Percentiles rank a stretch among this genome's conserved stretches.
Evolutionary conservation across 30 jellyfish, hydroid and myxozoan species (phyloP).

Genomic region (Phacellophora camtschatica): DNA sequence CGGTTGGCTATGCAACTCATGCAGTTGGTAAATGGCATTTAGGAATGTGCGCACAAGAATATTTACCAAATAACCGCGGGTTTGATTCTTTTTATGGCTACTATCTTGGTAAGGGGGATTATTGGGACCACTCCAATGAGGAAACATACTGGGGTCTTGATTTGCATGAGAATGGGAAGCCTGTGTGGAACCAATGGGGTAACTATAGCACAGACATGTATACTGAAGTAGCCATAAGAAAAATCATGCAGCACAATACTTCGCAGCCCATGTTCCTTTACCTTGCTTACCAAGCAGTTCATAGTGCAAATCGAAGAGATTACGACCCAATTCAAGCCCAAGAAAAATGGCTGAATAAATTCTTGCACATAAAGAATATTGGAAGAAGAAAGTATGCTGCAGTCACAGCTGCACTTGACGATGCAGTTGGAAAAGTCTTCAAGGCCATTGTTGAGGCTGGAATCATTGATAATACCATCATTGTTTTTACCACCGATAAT

Average conservation of each 20-base stretch:
- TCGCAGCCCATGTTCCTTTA: constrained; percentile 85
- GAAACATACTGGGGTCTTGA: constrained; percentile 92
- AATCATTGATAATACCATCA: constrained; percentile 72
- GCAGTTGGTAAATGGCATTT: constrained; percentile 99
- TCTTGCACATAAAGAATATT: constrained; percentile 65
- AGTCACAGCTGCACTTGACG: constrained; percentile 84
- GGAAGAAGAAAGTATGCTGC: constrained; percentile 94
- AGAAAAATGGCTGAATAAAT: constrained; percentile 68
- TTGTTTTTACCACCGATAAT: constrained; percentile 90
- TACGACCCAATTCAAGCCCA: constrained; percentile 97
- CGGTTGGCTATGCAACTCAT: constrained; percentile 81
- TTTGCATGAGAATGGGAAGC: constrained; percentile 87
- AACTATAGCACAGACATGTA: constrained; percentile 90
- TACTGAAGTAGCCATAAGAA: constrained; percentile 66
- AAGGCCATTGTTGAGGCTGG: constrained; percentile 63
- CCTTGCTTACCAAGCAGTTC: constrained; percentile 96
- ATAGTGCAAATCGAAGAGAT: constrained; percentile 80
- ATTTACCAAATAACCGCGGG: constrained; percentile 87
- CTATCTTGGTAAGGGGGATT: constrained; percentile 92
- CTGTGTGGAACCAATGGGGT: constrained; percentile 92
- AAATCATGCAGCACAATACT: constrained; percentile 62
- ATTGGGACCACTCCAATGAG: constrained; percentile 87
- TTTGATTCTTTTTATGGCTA: constrained; percentile 93
- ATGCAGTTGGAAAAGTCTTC: constrained; percentile 78
- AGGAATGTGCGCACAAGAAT: constrained; percentile 80